phyloP scores from a whole-genome alignment of 2,888 invertebrate genomes.

The Diplazon laetatorius region DNA sequence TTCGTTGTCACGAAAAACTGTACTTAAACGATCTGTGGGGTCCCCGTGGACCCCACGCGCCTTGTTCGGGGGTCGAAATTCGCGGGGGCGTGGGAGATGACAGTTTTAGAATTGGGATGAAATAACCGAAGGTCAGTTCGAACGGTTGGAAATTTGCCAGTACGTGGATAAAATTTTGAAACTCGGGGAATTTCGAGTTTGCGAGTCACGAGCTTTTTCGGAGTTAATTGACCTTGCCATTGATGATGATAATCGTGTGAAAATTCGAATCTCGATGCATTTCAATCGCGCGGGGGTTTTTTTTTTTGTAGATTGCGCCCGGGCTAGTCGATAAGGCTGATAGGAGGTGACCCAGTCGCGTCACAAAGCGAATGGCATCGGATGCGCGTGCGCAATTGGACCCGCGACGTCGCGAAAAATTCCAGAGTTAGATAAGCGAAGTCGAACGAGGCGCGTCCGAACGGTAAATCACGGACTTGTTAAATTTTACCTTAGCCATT shows the following conservation, averaged over 20 bases:
- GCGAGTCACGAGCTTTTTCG: background rate
- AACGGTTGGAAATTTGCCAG: slow-evolving; percentile 23
- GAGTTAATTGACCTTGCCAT: slow-evolving; percentile 44
- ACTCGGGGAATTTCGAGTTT: slow-evolving; percentile 12
- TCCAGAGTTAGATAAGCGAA: slow-evolving; percentile 56
- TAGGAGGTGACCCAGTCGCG: slow-evolving; percentile 15
- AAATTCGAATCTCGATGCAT: background rate
- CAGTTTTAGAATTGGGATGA: too few relatives aligned
- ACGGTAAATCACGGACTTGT: background rate
- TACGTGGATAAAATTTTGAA: slow-evolving; percentile 16
- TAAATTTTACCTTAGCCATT: background rate
- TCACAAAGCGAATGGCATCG: too few relatives aligned
- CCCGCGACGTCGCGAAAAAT: slow-evolving; percentile 34
- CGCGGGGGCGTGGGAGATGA: too few relatives aligned
- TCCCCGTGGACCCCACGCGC: too few relatives aligned
- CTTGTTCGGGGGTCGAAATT: too few relatives aligned
- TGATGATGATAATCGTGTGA: slow-evolving; percentile 22
- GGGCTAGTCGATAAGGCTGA: slow-evolving; percentile 30
- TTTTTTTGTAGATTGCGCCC: background rate
- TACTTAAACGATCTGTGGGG: too few relatives aligned
- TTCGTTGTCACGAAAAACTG: too few relatives aligned
- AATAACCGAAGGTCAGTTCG: background rate
- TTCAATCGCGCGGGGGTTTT: slow-evolving; percentile 9
- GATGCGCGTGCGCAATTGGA: slow-evolving; percentile 47
- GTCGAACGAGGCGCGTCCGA: background rate